Base-by-base conservation (phyloP, 2,888 invertebrate genomes). In the Hemaris fuciformis region DNA sequence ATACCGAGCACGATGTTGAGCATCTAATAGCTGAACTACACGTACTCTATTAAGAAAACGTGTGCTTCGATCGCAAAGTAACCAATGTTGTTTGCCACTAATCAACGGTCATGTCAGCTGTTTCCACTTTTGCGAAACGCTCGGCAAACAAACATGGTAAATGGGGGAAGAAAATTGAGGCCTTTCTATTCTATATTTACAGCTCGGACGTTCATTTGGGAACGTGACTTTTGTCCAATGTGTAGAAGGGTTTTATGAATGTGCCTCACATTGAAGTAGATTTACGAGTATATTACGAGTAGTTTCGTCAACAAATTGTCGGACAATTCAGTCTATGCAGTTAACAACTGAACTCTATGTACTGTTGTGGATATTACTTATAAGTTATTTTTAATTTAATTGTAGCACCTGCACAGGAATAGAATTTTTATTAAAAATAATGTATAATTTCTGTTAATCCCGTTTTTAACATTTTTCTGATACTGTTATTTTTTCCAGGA, bases 11-110 rank as follows among this genome's bases (percentile, higher is more conserved):
- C 2, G 31, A 18, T 71, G 53, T 60, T 59, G 34, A 65, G 60
- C 63, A 60, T 58, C 64, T 63, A 64, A 64, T 62, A 68, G 61
- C 56, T 61, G 59, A 61, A 64, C 66, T 45, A 65, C 60, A 61
- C 31, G 59, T 59, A 10, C 45, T 59, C 60, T 62, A 67, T 67
- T 66, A 64, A 31, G 59, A 64, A 63, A 60, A 64, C 62, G 64
- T 68, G 67, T 58, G 66, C 48, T 60, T 53, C 15, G 57, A 56
- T 62, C 63, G 57, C 42, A 57, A 63, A 65, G 68, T 66, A 60
- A 20, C 45, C 62, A 59, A 65, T 62, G 64, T 61, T 57, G 59
- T 65, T 66, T 60, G 62, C 61, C 15, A 60, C 63, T 65, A 65
- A 67, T 62, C 61, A 57, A 23, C 41, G 41, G 1, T 2, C 38